Base-by-base conservation (phyloP, 2,113 vertebrate genomes). In the Cheirogaleus medius region DNA sequence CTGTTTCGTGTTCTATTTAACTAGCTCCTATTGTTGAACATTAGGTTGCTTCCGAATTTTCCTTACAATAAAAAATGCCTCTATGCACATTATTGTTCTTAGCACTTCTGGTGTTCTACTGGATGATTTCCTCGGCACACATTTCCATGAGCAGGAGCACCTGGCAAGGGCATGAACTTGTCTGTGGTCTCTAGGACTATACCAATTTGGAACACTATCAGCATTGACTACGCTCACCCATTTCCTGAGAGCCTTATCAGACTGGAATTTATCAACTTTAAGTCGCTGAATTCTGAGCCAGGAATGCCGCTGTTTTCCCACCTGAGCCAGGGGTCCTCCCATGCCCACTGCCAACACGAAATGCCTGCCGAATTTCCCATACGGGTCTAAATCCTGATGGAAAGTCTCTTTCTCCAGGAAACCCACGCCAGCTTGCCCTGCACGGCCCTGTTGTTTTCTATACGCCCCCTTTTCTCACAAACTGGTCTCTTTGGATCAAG, bases 41-140 rank as follows among this genome's bases (percentile, higher is more conserved):
- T 87, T 32, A 68, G 87, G 86, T 82, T 86, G 71, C 83, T 96
- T 85, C 73, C 94, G 91, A 66, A 77, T 93, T 90, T 47, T 80
- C 82, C 86, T 66, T 39, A 9, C 25, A 10, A 8, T 77, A 27
- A 91, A 89, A n/a, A 96, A 82, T 42, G 60, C 15, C 17, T 96
- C 47, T 89, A 0, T 29, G 54, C 94, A 68, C 73, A 82, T 39
- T 76, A 42, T 86, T 81, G 71, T 91, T 77, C 84, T 11, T 39
- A 89, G 90, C 86, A 73, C 39, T 91, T 92, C 91, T 81, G 66
- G 73, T 71, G 54, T 77, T 93, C 73, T 66, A 12, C 27, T 66
- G 66, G 93, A 77, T 97, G 93, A 93, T 89, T 96, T 91, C 63
- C 78, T 96, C 49, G 18, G 49, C 89, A 97, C 90, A 90, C 66